These are phyloP conservation scores for Hephaestus fuliginosus DNA, from an alignment of 2,797 vertebrate genomes.

Conservation along the genomic window DNA sequence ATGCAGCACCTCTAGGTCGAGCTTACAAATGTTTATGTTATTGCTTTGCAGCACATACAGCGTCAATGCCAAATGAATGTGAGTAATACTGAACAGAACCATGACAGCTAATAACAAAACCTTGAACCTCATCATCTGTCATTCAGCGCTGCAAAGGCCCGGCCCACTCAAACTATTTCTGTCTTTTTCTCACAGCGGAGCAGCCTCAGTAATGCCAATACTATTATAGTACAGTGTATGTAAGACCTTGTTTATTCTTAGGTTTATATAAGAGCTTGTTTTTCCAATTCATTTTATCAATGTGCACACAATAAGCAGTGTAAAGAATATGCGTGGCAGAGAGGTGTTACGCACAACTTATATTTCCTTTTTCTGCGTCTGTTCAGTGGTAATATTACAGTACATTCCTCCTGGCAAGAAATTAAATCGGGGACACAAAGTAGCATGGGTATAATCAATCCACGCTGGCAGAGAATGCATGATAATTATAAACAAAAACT, in stretches of 20 bases:
- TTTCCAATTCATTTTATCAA: constrained; percentile 47
- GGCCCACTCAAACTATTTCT: constrained; percentile 69
- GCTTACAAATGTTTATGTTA: constrained; percentile 60
- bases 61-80: constrained; percentile 57
- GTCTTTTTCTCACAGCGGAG: constrained; percentile 57
- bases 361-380: constrained; percentile 32
- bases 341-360: constrained; percentile 39
- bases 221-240: constrained; percentile 56
- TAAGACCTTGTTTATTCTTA: constrained; percentile 52
- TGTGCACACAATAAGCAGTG: constrained; percentile 29
- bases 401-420: constrained; percentile 67
- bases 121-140: constrained; percentile 64
- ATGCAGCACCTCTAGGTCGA: constrained; percentile 17
- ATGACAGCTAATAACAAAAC: constrained; percentile 64
- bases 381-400: constrained; percentile 46
- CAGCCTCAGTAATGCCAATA: constrained; percentile 48
- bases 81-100: constrained; percentile 60
- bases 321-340: constrained; percentile 34
- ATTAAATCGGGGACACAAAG: constrained; percentile 72
- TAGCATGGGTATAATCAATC: constrained; percentile 76
- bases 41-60: constrained; percentile 40
- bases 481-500: constrained; percentile 82
- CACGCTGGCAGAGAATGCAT: constrained; percentile 69
- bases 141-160: constrained; percentile 45
- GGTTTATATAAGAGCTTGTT: constrained; percentile 58